Conservation (phyloP, 2,113 vertebrate genomes). For the Dasypus novemcinctus region DNA sequence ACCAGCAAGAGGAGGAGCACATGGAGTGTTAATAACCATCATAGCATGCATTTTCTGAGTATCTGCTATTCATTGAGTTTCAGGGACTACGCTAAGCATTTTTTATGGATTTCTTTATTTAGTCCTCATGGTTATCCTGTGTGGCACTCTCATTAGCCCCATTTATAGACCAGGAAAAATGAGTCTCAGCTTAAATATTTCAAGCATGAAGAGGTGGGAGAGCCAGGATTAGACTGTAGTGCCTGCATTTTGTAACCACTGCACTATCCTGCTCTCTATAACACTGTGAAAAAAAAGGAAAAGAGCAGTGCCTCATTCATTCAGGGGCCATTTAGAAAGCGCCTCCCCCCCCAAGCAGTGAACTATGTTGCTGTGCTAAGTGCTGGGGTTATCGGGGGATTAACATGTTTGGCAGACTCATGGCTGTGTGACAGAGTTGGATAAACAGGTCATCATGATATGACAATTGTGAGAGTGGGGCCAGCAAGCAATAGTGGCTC, state of each 20-base stretch:
- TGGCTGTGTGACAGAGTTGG: not conserved
- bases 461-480: too few species aligned
- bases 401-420: not conserved
- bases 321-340: not conserved
- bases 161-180: not conserved
- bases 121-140: not conserved
- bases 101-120: not conserved
- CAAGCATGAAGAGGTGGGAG: not conserved
- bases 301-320: not conserved
- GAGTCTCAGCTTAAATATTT: not conserved
- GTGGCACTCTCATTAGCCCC: not conserved
- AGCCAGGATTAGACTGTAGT: not conserved
- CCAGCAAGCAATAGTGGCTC: accelerated
- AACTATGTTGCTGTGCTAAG: not conserved
- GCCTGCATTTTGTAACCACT: not conserved
- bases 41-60: too few species aligned
- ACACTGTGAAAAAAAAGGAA: not conserved
- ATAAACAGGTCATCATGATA: not conserved
- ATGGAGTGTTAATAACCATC: not conserved
- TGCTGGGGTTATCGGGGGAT: not conserved
- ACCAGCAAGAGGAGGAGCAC: not conserved
- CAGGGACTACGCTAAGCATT: too few species aligned
- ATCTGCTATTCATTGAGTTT: accelerated
- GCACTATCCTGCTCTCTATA: not conserved
- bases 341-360: accelerated